Base-by-base conservation (phyloP, 2,888 invertebrate genomes). In the Epirrita christyi region DNA sequence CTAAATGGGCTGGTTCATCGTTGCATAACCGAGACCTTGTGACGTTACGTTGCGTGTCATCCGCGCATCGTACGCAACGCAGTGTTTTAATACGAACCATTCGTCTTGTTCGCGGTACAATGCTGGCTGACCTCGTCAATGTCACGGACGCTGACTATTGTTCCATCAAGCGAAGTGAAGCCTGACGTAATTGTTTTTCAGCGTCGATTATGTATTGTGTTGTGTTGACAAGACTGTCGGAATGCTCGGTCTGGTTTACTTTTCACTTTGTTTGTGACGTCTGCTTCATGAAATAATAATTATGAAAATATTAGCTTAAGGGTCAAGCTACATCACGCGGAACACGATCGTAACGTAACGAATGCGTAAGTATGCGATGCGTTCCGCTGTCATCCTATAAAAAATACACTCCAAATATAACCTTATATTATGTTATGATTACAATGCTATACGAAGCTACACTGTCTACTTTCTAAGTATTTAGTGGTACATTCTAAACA, bases 121-220 rank as follows among this genome's bases (percentile, higher is more conserved):
- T 72, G 76, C 77, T 68, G 75, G 63, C 61, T 70, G 80, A 78
- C 86, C 85, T 84, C 75, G 80, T 51, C 72, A 86, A 83, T 84
- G 85, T 85, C 86, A 86, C 71, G 86, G 83, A 62, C 78, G 57
- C 52, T 69, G 66, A 38, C 67, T 64, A 75, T 73, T 78, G 73
- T 76, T 70, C 70, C 69, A 66, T 75, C 80, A 67, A 72, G 72
- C 67, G 75, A 75, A 75, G 64, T 79, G 77, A 73, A 71, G 75
- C 73, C 61, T 71, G 67, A 66, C 74, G 66, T 63, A 72, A 72
- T 71, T 67, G 70, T 71, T 63, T 69, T 69, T 72, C 66, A 63
- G 68, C 71, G 70, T 70, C 70, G 67, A 69, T 74, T 63, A 55
- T 59, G 61, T 58, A 61, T 56, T 67, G 63, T 29, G 8, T 29